These are phyloP conservation scores for Drosophila orena DNA, from an alignment of 1,140 invertebrate genomes.

Conservation along the genomic window DNA sequence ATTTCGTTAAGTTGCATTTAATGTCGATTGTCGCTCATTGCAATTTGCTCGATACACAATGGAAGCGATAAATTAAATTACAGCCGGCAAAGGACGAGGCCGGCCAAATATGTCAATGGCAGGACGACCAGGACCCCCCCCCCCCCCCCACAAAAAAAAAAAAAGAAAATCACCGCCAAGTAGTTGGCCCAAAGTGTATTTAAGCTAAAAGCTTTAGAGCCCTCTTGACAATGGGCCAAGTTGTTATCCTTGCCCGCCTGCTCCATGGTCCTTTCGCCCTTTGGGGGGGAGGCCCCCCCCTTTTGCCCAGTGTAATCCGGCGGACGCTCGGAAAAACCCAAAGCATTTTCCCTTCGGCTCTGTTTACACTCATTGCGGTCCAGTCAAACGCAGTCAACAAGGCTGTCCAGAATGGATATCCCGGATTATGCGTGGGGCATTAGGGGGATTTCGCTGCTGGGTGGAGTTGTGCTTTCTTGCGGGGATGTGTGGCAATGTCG, in stretches of 20 bases:
- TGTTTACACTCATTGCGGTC: slow-evolving; percentile 67
- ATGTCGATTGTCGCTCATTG: slow-evolving; percentile 15
- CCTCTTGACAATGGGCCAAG: slow-evolving; percentile 76
- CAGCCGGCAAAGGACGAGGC: slow-evolving; percentile 15
- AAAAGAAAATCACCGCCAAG: slow-evolving; percentile 19
- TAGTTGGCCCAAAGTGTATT: slow-evolving; percentile 82
- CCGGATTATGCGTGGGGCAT: not conserved
- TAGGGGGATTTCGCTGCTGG: not conserved
- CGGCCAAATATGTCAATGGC: slow-evolving; percentile 26
- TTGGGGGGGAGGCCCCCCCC: too few relatives aligned
- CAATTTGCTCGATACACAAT: slow-evolving; percentile 64
- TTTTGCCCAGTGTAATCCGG: slow-evolving; percentile 13
- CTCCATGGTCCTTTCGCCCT: not conserved
- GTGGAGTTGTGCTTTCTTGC: not conserved
- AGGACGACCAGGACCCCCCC: not conserved
- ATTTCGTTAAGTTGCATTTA: slow-evolving; percentile 40
- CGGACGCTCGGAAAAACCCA: slow-evolving; percentile 1
- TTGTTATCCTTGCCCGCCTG: slow-evolving; percentile 28
- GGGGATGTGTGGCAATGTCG: not conserved
- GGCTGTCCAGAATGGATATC: slow-evolving; percentile 18
- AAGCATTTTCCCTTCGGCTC: slow-evolving; percentile 37
- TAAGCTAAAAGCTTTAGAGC: slow-evolving; percentile 79
- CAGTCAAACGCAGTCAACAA: slow-evolving; percentile 51
- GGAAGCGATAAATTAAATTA: slow-evolving; percentile 76
- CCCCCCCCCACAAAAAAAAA: not conserved